Conservation (phyloP, 2,797 vertebrate species). For the Sarcophilus harrisii region DNA sequence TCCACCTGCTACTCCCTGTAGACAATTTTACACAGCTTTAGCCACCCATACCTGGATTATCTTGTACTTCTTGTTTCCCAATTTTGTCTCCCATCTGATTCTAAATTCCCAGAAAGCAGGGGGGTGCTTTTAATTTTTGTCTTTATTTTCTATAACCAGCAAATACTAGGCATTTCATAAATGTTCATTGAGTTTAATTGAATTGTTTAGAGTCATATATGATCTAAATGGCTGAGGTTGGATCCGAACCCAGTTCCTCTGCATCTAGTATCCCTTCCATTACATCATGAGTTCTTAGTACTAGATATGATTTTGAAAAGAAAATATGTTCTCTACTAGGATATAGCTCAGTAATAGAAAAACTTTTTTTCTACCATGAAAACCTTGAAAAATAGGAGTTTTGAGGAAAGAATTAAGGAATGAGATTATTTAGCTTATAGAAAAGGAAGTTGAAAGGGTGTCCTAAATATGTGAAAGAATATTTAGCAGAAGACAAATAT, state of each 20-base stretch:
- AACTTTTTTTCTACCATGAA: neutral
- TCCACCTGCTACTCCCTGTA: neutral
- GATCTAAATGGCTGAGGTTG: neutral
- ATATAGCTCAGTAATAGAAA: neutral
- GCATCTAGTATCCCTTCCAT: neutral
- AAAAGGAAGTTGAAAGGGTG: conserved; percentile 1
- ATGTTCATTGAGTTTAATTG: neutral
- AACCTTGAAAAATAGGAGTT: conserved; percentile 12
- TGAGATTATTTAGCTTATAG: neutral
- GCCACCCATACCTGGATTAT: neutral
- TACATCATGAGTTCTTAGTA: neutral
- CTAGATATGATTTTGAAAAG: conserved; percentile 7
- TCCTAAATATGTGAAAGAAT: conserved; percentile 2
- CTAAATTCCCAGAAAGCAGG: neutral
- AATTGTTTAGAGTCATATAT: neutral
- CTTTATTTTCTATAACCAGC: neutral
- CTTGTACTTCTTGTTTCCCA: neutral
- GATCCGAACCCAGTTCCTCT: neutral
- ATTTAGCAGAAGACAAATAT: conserved; percentile 34
- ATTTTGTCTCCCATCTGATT: neutral
- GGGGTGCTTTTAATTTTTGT: neutral
- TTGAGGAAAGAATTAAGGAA: conserved; percentile 19
- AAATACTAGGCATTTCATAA: neutral
- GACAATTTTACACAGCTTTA: neutral
- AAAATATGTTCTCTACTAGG: neutral